A percentile compares a stretch with the other conserved stretches of the same genome.
Evolutionary conservation across 92 coral and sea anemone species (phyloP).

Genomic region (Palythoa caribaeorum): DNA sequence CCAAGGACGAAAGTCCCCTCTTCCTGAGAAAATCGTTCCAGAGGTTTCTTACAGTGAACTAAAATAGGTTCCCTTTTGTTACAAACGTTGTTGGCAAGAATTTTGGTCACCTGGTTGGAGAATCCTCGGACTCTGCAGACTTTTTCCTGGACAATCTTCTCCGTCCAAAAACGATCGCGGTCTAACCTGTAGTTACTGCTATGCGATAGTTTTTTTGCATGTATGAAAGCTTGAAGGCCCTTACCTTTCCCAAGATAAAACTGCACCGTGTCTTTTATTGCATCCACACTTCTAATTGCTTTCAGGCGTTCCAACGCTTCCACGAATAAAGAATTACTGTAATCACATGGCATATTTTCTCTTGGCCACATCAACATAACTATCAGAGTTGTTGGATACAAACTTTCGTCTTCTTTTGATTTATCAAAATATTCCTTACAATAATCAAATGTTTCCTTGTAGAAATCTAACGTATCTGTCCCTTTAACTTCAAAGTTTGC

Average conservation of each 20-base stretch:
- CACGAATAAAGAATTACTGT: slow-evolving; percentile 23
- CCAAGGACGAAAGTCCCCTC: slow-evolving; percentile 40
- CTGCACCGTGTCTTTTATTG: slow-evolving; percentile 22
- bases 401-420: not conserved
- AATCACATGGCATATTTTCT: slow-evolving; percentile 33
- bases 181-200: slow-evolving; percentile 37
- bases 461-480: slow-evolving; percentile 5
- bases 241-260: slow-evolving; percentile 39
- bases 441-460: slow-evolving; percentile 31
- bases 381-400: slow-evolving; percentile 25
- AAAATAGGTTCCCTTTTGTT: slow-evolving; percentile 26
- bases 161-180: slow-evolving; percentile 37
- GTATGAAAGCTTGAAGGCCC: slow-evolving; percentile 42
- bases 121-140: slow-evolving; percentile 30
- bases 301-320: slow-evolving; percentile 2
- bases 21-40: slow-evolving; percentile 38
- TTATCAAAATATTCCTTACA: slow-evolving; percentile 37
- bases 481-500: slow-evolving; percentile 24
- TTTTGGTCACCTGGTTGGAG: slow-evolving; percentile 31
- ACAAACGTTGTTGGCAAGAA: slow-evolving; percentile 43
- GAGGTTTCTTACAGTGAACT: slow-evolving; percentile 36
- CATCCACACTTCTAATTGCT: not conserved
- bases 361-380: slow-evolving; percentile 44
- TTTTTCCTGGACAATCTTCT: slow-evolving; percentile 15
- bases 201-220: slow-evolving; percentile 36